Conservation (phyloP, 1,140 invertebrate genomes). For the Zaprionus ghesquierei region DNA sequence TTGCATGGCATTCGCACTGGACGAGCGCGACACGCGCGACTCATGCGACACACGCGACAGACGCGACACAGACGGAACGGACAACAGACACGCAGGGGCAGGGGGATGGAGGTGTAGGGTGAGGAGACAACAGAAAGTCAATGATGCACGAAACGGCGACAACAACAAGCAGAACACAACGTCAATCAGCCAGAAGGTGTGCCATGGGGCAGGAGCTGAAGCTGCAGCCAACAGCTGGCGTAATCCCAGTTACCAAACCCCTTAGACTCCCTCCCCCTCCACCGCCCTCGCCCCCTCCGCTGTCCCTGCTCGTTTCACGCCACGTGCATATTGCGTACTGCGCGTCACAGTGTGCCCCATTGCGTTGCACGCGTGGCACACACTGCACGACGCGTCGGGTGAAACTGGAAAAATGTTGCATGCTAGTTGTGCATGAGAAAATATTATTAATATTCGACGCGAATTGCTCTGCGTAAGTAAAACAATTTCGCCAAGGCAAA, state of each 20-base stretch:
- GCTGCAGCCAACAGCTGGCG: not conserved
- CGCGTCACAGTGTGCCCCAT: slow-evolving; percentile 38
- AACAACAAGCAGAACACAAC: slow-evolving; percentile 2
- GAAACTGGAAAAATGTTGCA: slow-evolving; percentile 13
- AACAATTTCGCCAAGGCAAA: not conserved
- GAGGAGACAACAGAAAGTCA: slow-evolving; percentile 47
- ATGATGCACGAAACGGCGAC: slow-evolving; percentile 62
- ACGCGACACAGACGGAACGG: not conserved
- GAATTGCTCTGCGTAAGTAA: not conserved
- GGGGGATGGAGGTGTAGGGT: no score
- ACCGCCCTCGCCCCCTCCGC: no score
- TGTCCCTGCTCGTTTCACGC: not conserved
- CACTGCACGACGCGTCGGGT: not conserved
- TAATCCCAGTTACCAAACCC: not conserved
- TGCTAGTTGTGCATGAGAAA: slow-evolving; percentile 44
- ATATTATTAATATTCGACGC: slow-evolving; percentile 51
- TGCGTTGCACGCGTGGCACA: not conserved
- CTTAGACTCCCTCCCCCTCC: not conserved
- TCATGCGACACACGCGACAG: not conserved
- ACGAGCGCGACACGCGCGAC: not conserved
- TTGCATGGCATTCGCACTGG: slow-evolving; percentile 35
- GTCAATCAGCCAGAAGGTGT: slow-evolving; percentile 21
- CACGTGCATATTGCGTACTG: slow-evolving; percentile 56
- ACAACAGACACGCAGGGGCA: not conserved
- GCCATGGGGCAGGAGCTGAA: not conserved